Percentiles rank a stretch among this genome's conserved stretches.
phyloP scores from a whole-genome alignment of 2,888 invertebrate genomes.

The Fragum whitleyi region DNA sequence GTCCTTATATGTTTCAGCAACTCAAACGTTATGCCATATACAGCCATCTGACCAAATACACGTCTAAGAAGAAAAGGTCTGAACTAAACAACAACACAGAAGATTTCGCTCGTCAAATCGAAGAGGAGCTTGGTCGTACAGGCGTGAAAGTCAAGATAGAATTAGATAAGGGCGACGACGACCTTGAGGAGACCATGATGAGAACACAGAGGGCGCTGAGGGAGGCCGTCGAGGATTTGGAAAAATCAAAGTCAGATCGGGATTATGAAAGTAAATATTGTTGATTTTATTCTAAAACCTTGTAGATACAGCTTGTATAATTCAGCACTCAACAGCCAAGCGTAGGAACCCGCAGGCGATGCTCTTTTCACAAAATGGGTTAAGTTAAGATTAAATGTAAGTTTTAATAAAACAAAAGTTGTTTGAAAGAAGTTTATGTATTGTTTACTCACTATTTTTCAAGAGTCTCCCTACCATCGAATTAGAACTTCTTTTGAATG shows the following conservation, averaged over 20 bases:
- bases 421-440: too few relatives aligned
- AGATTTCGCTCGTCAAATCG: slow-evolving; percentile 65
- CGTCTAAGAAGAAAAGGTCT: slow-evolving; percentile 71
- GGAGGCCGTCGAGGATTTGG: slow-evolving; percentile 40
- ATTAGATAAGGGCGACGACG: slow-evolving; percentile 26
- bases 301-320: too few relatives aligned
- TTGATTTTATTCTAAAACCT: too few relatives aligned
- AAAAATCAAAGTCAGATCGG: neutral
- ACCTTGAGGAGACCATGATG: slow-evolving; percentile 38
- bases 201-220: slow-evolving; percentile 34
- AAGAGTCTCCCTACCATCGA: too few relatives aligned
- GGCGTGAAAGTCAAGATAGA: slow-evolving; percentile 68
- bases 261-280: too few relatives aligned
- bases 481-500: too few relatives aligned
- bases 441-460: too few relatives aligned
- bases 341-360: too few relatives aligned
- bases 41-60: slow-evolving; percentile 66
- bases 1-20: slow-evolving; percentile 57
- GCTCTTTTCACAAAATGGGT: too few relatives aligned
- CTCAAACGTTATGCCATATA: slow-evolving; percentile 59
- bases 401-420: too few relatives aligned
- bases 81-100: slow-evolving; percentile 66
- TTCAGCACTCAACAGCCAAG: too few relatives aligned
- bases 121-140: slow-evolving; percentile 64
- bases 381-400: too few relatives aligned